phyloP scores from a whole-genome alignment of 2,113 vertebrate species.

The Eidolon helvum region DNA sequence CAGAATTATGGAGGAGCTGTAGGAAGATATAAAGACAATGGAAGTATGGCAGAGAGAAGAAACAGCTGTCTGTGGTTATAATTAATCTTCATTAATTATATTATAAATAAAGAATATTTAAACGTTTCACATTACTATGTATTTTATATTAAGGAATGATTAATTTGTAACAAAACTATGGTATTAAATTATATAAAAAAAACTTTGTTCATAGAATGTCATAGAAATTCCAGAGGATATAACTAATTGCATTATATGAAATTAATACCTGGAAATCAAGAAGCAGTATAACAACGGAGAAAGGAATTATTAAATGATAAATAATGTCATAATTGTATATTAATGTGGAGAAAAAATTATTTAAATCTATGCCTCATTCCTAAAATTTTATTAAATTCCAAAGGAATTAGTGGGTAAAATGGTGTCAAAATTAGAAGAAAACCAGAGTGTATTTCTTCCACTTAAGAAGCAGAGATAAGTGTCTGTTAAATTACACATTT shows the following conservation, averaged over 20 bases:
- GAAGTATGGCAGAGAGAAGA: not conserved
- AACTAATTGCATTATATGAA: not conserved
- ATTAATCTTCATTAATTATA: not conserved
- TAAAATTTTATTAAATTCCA: slow-evolving; percentile 40
- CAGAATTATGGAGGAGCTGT: not conserved
- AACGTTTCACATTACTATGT: not conserved
- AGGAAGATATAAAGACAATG: not conserved
- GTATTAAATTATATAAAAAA: not conserved
- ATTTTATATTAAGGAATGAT: not conserved
- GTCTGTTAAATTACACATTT: not conserved
- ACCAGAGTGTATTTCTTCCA: not conserved
- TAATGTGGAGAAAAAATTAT: not conserved
- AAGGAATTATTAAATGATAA: slow-evolving; percentile 30
- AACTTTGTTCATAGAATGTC: not conserved
- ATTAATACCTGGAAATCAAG: not conserved
- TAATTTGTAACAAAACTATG: not conserved
- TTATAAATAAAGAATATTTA: not conserved
- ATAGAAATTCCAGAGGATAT: not conserved
- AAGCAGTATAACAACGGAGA: not conserved
- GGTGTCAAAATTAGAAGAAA: not conserved
- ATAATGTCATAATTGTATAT: not conserved
- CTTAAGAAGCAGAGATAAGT: not conserved
- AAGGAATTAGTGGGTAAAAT: not conserved
- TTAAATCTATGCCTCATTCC: not conserved
- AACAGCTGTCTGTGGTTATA: no score